Evolutionary conservation across 2,888 invertebrate species (phyloP).

Genomic region (Mythimna impura): DNA sequence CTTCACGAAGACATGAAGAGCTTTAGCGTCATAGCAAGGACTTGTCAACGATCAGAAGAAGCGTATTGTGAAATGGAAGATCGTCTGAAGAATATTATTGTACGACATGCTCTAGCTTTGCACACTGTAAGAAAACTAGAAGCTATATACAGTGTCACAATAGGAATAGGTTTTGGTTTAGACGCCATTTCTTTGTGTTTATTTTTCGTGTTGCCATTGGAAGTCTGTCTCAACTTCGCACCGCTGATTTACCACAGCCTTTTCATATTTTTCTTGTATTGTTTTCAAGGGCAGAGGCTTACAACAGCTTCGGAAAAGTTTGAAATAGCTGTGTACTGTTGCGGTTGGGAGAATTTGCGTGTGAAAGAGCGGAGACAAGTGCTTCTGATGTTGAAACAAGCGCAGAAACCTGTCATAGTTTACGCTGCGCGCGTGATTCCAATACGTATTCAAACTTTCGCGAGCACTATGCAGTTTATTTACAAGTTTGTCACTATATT

Average conservation of each 20-base stretch:
- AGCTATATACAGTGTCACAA: conserved; percentile 61
- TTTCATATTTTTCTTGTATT: conserved; percentile 72
- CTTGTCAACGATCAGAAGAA: conserved; percentile 45
- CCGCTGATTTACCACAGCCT: conserved; percentile 66
- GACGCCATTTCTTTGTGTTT: conserved; percentile 68
- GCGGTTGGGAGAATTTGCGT: conserved; percentile 73
- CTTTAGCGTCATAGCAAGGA: conserved; percentile 48
- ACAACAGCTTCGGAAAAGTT: conserved; percentile 71
- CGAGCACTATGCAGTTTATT: conserved; percentile 68
- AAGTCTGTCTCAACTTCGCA: conserved; percentile 65
- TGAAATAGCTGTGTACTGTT: conserved; percentile 70
- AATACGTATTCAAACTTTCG: conserved; percentile 71
- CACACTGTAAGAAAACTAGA: conserved; percentile 67
- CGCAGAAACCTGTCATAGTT: conserved; percentile 71
- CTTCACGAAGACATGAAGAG: conserved; percentile 65
- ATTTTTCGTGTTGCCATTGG: conserved; percentile 69
- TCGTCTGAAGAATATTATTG: conserved; percentile 60
- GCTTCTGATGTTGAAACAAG: conserved; percentile 68
- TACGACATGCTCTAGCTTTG: conserved; percentile 65
- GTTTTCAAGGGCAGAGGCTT: conserved; percentile 72
- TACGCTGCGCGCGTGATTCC: conserved; percentile 70
- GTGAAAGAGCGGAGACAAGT: conserved; percentile 64
- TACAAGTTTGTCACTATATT: conserved; percentile 73
- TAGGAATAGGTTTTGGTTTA: conserved; percentile 67
- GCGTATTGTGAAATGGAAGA: conserved; percentile 39